Evolutionary conservation across 2,113 vertebrate species (phyloP).

Genomic region (Trinectes maculatus): DNA sequence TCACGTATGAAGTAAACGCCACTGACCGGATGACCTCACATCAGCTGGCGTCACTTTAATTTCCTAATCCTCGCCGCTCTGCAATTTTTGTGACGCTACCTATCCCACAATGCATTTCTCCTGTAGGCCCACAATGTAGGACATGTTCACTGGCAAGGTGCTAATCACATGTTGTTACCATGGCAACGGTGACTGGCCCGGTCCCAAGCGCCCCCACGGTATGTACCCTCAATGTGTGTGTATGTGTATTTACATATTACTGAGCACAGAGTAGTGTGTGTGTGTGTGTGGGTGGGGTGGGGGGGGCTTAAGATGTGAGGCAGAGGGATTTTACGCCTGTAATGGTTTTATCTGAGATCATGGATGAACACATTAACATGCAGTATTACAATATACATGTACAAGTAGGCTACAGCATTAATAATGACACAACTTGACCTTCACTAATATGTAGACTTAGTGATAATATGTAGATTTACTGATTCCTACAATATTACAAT

Average conservation of each 20-base stretch:
- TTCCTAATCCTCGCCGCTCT: background rate
- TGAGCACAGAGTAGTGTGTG: slow-evolving; percentile 9
- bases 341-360: slow-evolving; percentile 43
- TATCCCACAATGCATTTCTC: slow-evolving; percentile 31
- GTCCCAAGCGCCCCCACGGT: slow-evolving; percentile 45
- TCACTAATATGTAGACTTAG: too few relatives aligned
- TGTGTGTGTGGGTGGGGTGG: too few relatives aligned
- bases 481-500: background rate
- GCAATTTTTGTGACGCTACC: slow-evolving; percentile 15
- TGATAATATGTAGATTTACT: slow-evolving; percentile 13
- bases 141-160: slow-evolving; percentile 46
- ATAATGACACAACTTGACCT: slow-evolving; percentile 16
- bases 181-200: slow-evolving; percentile 59
- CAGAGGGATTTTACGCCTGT: slow-evolving; percentile 39
- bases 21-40: background rate
- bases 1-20: background rate
- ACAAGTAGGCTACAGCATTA: slow-evolving; percentile 3
- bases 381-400: slow-evolving; percentile 21
- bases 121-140: slow-evolving; percentile 29
- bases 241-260: slow-evolving; percentile 46
- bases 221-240: slow-evolving; percentile 30
- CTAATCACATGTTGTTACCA: slow-evolving; percentile 65
- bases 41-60: slow-evolving; percentile 3
- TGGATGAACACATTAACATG: slow-evolving; percentile 15
- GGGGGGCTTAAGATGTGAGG: slow-evolving; percentile 46